Conservation (phyloP, 2,113 vertebrate genomes). For the Chiloscyllium plagiosum region DNA sequence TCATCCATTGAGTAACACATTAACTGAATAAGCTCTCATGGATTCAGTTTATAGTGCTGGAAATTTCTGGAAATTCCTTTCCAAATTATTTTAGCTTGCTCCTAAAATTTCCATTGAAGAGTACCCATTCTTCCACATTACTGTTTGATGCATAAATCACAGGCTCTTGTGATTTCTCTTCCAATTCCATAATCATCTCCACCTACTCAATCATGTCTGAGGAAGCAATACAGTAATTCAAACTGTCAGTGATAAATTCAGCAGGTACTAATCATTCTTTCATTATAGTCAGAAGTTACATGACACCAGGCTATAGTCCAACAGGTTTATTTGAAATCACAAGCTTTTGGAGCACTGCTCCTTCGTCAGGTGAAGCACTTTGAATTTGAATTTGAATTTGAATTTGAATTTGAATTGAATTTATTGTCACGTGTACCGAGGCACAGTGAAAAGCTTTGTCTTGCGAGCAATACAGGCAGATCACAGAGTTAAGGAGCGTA, state of each 20-base stretch:
- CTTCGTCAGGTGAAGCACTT: too few relatives aligned
- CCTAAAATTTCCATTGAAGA: background rate
- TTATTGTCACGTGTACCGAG: too few relatives aligned
- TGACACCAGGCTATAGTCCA: too few relatives aligned
- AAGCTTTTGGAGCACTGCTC: too few relatives aligned
- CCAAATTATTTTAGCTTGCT: background rate
- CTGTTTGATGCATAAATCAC: background rate
- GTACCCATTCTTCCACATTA: background rate
- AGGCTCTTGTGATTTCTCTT: background rate
- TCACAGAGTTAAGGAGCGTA: too few relatives aligned
- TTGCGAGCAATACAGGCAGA: too few relatives aligned
- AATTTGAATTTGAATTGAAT: too few relatives aligned
- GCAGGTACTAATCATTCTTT: background rate
- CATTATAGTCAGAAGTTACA: too few relatives aligned
- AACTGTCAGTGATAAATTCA: background rate
- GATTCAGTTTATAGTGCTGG: background rate
- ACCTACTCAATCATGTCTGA: background rate
- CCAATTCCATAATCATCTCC: background rate
- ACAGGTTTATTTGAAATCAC: too few relatives aligned
- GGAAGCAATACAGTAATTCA: background rate
- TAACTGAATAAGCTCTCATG: background rate
- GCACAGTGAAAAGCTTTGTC: too few relatives aligned
- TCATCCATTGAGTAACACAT: background rate
- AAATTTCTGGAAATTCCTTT: background rate
- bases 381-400: too few relatives aligned